Evolutionary conservation across 2,888 invertebrate species (phyloP), one percentile per base, ranked within the genome.

Genomic region (Proisotoma minuta): DNA sequence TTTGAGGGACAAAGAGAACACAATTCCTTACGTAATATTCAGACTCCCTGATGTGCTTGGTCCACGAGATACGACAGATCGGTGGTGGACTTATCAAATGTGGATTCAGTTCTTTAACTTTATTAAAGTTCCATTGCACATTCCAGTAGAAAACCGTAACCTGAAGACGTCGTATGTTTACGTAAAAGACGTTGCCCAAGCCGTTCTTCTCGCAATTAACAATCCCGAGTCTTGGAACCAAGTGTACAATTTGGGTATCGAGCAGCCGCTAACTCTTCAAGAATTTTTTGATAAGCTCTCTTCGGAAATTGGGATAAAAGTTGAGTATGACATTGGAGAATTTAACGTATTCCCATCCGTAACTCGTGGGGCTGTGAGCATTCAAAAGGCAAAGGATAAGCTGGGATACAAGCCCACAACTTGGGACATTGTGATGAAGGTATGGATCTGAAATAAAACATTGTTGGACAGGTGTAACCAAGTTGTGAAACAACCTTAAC

Each of bases 11-110:
- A 43, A 59, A 1, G 62, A 59, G 48, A 64, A 64, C 26, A 62
- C 61, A 29, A 27, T 67, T 18, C 24, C 70, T 70, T 80, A 75
- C 66, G 69, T 79, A 1, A 74, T 77, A 27, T 74, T 81, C 3
- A 75, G 81, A 29, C 74, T 81, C 20, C 79, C 81, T 0, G 81
- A 81, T 68, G 79, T 81, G 2, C 70, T 81, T 15, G 81, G 80
- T 8, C 76, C 78, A 34, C 72, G 79, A 26, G 81, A 81, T 69
- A 79, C 77, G 23, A 81, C 80, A 0, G 75, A 78, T 59, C 72
- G 80, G 5, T 79, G 77, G 76, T 80, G 79, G 79, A 75, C 77
- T 2, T 80, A 79, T 69, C 79, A 79, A 63, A 63, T 79, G 64
- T 80, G 80, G 80, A 72, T 79, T 34, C 74, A 76, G 64, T 73